Evolutionary conservation across 2,888 invertebrate species (phyloP), one percentile per base, ranked within the genome.

Genomic region (Dynastes maya): DNA sequence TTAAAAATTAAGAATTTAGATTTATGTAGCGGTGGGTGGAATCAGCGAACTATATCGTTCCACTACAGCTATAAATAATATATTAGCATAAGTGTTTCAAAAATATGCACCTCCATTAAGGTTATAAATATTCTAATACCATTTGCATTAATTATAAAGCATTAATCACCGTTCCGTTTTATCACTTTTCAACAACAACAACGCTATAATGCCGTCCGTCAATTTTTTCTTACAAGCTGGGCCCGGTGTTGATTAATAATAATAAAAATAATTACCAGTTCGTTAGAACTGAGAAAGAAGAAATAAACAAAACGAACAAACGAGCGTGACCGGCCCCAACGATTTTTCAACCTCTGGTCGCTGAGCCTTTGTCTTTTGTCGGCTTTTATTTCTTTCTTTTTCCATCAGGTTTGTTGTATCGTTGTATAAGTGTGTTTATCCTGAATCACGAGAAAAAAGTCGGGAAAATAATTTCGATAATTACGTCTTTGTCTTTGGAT

Each of bases 391-490:
- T 67, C 45, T 45, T n/a, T 6, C 1, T 63, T 32, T 32, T 63
- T 63, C 9, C 32, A 63, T 63, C 32, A 5, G 32, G 63, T 63
- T 63, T 63, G 32, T 29, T 29, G 63, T 32, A n/a, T 22, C 22
- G 49, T 53, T 16, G 22, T 58, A 51, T 71, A 58, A 53, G 8
- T 8, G 8, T 11, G 13, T 9, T 45, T 40, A 22, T 40, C 45
- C 16, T 45, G 65, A 45, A 67, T 77, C 67, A 53, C 49, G 11
- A 55, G 58, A 79, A 76, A 76, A 79, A 71, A 77, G 76, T 51
- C 63, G 74, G 72, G 77, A 77, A 79, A 79, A 77, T 79, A 77
- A 79, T 74, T 70, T 70, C 51, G 70, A 76, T 77, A 77, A 77
- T 77, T 70, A 63, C 27, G 45, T 68, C 63, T 77, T 77, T 77